Conservation (phyloP, 2,888 invertebrate species). For the Acrobasis consociella region DNA sequence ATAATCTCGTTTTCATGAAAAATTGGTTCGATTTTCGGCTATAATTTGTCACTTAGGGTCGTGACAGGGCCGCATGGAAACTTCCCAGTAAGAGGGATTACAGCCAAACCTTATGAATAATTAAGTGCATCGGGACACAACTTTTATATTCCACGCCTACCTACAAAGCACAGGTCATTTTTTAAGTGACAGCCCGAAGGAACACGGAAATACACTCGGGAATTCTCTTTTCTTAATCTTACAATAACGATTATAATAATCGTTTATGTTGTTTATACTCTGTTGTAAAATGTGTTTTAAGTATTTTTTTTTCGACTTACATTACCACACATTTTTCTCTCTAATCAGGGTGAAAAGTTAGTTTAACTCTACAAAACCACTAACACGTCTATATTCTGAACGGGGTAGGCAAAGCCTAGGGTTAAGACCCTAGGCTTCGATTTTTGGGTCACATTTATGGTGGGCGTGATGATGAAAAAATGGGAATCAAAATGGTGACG, state of each 20-base stretch:
- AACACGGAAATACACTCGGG: conserved; percentile 57
- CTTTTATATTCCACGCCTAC: conserved; percentile 59
- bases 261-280: background rate
- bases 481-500: no score
- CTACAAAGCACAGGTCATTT: conserved; percentile 52
- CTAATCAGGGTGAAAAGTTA: no score
- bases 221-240: conserved; percentile 10
- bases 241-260: background rate
- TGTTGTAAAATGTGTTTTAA: no score
- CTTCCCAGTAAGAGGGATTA: conserved; percentile 60
- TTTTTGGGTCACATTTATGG: no score
- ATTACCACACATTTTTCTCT: no score
- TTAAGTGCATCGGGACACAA: conserved; percentile 65
- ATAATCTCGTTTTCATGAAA: conserved; percentile 46
- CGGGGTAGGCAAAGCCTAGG: no score
- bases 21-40: conserved; percentile 53
- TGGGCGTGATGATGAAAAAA: no score
- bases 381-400: no score
- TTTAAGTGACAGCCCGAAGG: conserved; percentile 51
- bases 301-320: no score
- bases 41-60: conserved; percentile 75
- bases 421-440: no score
- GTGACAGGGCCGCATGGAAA: conserved; percentile 63
- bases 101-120: conserved; percentile 75
- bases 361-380: no score